Percentiles rank a stretch among this genome's conserved stretches.
Conservation (phyloP, 2,888 invertebrate species). For the Phrixothrix hirtus region DNA sequence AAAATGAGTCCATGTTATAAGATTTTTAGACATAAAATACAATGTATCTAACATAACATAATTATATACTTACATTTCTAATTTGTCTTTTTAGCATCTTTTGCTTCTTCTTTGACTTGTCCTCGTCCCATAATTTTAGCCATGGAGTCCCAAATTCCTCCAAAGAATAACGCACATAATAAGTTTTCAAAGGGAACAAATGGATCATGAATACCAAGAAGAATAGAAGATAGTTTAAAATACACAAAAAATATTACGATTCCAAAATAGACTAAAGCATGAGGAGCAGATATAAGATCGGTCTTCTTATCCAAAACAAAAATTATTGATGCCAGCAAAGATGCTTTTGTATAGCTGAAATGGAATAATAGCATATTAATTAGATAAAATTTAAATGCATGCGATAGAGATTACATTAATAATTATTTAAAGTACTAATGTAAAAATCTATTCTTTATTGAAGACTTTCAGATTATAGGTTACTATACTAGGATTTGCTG, state of each 20-base stretch:
- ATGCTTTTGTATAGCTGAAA: conserved; percentile 94
- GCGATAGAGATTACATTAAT: no score
- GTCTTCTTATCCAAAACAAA: conserved; percentile 98
- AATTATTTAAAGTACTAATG: no score
- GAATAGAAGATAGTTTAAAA: conserved; percentile 93
- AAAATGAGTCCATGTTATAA: no score
- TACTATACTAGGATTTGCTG: no score
- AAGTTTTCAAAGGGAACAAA: conserved; percentile 99
- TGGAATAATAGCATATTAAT: no score
- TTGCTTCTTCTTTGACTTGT: conserved; percentile 78
- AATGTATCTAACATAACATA: no score
- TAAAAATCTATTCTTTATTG: no score
- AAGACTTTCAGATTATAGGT: no score
- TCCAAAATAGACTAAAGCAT: conserved; percentile 95
- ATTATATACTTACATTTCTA: conserved; percentile 56
- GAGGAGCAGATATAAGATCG: conserved; percentile 93
- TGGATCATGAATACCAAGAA: conserved; percentile 97
- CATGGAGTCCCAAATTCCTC: conserved; percentile 97
- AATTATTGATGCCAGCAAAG: conserved; percentile 90
- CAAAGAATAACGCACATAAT: conserved; percentile 94
- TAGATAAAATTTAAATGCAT: no score
- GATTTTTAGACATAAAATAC: no score
- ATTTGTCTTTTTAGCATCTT: conserved; percentile 83
- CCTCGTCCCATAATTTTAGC: conserved; percentile 84
- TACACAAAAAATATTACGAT: conserved; percentile 97